Conservation (phyloP, 2,888 invertebrate genomes). For the Cephus pygmeus region DNA sequence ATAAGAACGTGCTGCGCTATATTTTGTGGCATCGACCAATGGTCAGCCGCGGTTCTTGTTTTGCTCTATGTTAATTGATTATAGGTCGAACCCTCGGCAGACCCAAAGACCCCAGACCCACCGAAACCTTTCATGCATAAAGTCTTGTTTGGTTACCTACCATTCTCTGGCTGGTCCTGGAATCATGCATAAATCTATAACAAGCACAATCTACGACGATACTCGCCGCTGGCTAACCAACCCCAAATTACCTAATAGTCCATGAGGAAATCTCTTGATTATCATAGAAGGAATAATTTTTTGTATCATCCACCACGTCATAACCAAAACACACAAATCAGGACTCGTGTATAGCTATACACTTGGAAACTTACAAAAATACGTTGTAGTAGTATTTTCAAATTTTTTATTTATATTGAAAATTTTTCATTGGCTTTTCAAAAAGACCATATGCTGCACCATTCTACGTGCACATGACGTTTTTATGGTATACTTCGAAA, state of each 20-base stretch:
- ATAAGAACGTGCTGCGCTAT: conserved; percentile 24
- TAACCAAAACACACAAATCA: neutral
- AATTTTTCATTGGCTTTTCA: neutral
- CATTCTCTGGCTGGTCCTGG: conserved; percentile 19
- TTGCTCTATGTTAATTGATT: conserved; percentile 58
- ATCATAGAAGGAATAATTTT: conserved; percentile 47
- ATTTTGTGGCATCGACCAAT: conserved; percentile 38
- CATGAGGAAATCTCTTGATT: conserved; percentile 14
- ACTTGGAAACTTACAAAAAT: neutral
- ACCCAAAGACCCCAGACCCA: conserved; percentile 35
- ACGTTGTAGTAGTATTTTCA: neutral
- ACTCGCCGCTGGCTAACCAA: conserved; percentile 22
- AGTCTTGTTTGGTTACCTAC: conserved; percentile 33
- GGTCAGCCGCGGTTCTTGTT: conserved; percentile 46
- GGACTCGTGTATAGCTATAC: neutral
- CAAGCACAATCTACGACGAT: conserved; percentile 45
- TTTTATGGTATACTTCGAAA: neutral
- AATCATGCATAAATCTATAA: conserved; percentile 49
- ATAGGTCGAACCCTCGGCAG: conserved; percentile 48
- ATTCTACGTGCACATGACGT: neutral
- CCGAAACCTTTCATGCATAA: conserved; percentile 32
- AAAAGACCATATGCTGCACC: neutral
- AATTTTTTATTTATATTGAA: no score
- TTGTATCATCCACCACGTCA: conserved; percentile 8
- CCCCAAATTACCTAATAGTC: conserved; percentile 44